Evolutionary conservation across 1,140 invertebrate genomes (phyloP).

Genomic region (Chrysopa pallens): DNA sequence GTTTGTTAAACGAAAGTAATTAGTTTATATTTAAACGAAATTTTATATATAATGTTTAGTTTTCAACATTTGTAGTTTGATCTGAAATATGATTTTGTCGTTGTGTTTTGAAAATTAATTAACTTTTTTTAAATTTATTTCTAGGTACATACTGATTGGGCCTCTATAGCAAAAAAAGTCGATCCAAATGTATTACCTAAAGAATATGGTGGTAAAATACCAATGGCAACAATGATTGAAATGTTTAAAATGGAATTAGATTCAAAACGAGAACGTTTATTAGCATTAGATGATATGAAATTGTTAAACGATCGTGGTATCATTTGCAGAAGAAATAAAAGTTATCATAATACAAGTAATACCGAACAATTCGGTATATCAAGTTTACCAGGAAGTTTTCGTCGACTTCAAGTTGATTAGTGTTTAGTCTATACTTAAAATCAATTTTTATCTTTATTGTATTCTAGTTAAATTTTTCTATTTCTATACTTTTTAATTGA

Average conservation of each 20-base stretch:
- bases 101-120: too few species aligned
- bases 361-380: background rate
- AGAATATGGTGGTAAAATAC: slow-evolving; percentile 56
- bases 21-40: too few species aligned
- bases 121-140: too few species aligned
- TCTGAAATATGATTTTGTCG: too few species aligned
- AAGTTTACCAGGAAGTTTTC: background rate
- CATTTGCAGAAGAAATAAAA: background rate
- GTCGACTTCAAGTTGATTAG: background rate
- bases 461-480: too few species aligned
- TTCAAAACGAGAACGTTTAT: background rate
- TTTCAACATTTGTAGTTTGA: background rate
- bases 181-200: slow-evolving; percentile 49
- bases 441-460: too few species aligned
- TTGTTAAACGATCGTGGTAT: background rate
- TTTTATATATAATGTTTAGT: background rate
- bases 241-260: background rate
- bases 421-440: background rate
- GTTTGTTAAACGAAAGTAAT: too few species aligned
- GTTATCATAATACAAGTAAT: background rate
- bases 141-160: too few species aligned
- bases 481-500: too few species aligned
- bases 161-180: slow-evolving; percentile 25
- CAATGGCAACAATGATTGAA: slow-evolving; percentile 47
- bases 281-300: background rate